These are phyloP conservation scores for Astropecten irregularis DNA, from an alignment of 53 echinoderm and acorn worm genomes.

Conservation along the genomic window DNA sequence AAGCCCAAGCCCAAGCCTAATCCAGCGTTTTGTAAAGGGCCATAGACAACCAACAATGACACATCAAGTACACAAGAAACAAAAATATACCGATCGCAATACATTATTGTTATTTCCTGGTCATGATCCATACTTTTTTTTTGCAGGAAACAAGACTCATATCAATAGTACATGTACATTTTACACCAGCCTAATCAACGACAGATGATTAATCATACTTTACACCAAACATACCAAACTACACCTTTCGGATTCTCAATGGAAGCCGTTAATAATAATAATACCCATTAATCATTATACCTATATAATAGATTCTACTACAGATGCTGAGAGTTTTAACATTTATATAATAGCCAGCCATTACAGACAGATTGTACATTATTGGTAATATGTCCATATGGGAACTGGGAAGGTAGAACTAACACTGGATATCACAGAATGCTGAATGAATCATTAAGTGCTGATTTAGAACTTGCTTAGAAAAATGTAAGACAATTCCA, in stretches of 20 bases:
- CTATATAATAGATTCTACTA: neutral
- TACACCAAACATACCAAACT: slow-evolving; percentile 19
- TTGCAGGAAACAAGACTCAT: slow-evolving; percentile 39
- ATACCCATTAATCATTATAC: neutral
- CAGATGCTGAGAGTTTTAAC: neutral
- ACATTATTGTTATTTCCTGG: slow-evolving; percentile 39
- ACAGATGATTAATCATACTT: neutral
- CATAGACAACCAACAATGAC: no score
- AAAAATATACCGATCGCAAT: slow-evolving; percentile 28
- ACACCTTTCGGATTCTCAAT: slow-evolving; percentile 6
- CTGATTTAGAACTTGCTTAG: no score
- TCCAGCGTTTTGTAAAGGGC: no score
- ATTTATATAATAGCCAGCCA: neutral
- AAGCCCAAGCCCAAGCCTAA: no score
- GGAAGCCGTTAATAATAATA: slow-evolving; percentile 25
- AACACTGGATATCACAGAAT: no score
- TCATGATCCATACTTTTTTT: neutral
- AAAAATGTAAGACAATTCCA: no score
- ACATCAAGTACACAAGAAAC: no score
- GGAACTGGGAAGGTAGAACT: no score
- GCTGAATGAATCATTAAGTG: no score
- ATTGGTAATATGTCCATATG: no score
- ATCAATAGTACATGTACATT: slow-evolving; percentile 39
- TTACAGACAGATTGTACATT: no score
- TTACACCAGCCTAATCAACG: neutral